phyloP scores from a whole-genome alignment of 2,113 vertebrate species.

The Syngnathus typhle region DNA sequence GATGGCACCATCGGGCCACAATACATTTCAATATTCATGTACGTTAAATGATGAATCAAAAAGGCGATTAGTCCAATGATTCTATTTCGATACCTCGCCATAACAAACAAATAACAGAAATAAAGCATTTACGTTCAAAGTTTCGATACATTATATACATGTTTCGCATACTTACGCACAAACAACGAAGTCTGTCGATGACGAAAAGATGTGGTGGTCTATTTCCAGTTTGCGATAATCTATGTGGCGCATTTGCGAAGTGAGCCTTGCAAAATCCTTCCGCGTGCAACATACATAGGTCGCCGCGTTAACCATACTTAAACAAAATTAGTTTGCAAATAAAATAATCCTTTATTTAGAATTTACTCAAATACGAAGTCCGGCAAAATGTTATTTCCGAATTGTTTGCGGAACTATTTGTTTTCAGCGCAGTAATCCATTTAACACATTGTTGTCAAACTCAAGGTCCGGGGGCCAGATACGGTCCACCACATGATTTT shows the following conservation, averaged over 20 bases:
- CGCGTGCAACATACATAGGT: neutral
- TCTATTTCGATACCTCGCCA: neutral
- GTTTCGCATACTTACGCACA: neutral
- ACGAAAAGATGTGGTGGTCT: neutral
- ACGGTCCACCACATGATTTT: too few relatives aligned
- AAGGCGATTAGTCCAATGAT: neutral
- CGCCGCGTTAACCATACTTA: neutral
- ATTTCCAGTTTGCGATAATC: too few relatives aligned
- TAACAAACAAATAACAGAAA: neutral
- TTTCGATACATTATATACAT: neutral
- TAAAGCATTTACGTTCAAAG: neutral
- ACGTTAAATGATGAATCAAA: neutral
- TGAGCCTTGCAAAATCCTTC: conserved; percentile 21
- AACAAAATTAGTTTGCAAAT: neutral
- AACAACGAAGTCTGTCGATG: neutral
- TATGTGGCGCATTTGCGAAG: neutral
- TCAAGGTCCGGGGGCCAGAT: too few relatives aligned
- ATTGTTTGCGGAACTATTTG: neutral
- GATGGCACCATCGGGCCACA: neutral
- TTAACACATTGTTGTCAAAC: neutral
- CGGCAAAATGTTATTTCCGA: neutral
- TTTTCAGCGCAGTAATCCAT: neutral
- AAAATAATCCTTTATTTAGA: neutral
- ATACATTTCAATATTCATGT: neutral
- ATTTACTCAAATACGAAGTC: rapidly evolving